These are phyloP conservation scores for Nephrotoma flavescens DNA, from an alignment of 2,888 invertebrate genomes.

Conservation along the genomic window DNA sequence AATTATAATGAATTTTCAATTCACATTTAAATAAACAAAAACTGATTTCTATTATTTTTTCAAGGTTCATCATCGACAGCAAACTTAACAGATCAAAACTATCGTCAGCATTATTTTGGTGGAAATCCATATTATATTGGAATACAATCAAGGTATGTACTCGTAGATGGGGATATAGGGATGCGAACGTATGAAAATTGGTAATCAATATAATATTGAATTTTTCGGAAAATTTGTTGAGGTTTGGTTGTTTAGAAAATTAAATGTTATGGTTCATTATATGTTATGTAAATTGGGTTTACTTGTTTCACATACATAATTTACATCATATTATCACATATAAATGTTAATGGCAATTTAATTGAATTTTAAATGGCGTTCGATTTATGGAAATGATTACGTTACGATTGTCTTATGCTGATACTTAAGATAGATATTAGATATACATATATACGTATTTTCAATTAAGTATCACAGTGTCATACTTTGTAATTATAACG, in stretches of 20 bases:
- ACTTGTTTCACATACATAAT: not conserved
- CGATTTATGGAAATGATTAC: not conserved
- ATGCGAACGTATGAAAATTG: not conserved
- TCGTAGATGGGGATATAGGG: not conserved
- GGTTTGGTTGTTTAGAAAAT: not conserved
- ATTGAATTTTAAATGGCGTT: not conserved
- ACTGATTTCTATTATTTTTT: not conserved
- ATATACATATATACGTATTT: not conserved
- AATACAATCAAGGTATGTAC: constrained; percentile 29
- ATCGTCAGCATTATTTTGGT: not conserved
- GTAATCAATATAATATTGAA: not conserved
- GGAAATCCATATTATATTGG: constrained; percentile 23
- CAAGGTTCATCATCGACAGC: not conserved
- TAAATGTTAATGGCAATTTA: not conserved
- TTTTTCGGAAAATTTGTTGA: not conserved
- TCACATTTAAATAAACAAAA: not conserved
- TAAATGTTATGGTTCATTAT: not conserved
- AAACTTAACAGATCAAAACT: not conserved
- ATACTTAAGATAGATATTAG: not conserved
- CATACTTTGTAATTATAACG: no score
- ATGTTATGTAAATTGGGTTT: not conserved
- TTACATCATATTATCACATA: not conserved
- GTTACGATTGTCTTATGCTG: no score
- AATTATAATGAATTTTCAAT: not conserved
- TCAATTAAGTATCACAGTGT: not conserved